Percentiles rank a stretch among this genome's conserved stretches.
Evolutionary conservation across 2,797 vertebrate species (phyloP).

Genomic region (Crypturellus tataupa): DNA sequence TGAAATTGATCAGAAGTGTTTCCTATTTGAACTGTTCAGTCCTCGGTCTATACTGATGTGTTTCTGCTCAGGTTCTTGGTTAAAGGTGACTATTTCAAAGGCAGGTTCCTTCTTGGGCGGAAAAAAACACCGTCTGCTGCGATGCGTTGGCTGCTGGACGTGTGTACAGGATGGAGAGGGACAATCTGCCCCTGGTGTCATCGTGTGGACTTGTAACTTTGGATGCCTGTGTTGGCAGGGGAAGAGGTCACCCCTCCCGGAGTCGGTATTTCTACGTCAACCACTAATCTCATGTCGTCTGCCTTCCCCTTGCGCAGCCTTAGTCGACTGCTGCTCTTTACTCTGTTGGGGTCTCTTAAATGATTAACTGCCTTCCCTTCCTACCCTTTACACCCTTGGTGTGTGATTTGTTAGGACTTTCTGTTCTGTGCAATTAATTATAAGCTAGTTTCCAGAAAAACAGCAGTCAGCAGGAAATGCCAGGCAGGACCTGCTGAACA

Average conservation of each 20-base stretch:
- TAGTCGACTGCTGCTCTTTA: background rate
- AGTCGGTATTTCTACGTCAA: background rate
- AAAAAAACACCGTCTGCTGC: background rate
- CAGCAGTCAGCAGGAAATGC: background rate
- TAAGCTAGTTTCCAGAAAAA: constrained; percentile 44
- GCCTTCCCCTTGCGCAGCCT: background rate
- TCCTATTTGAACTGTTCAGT: background rate
- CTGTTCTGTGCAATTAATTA: constrained; percentile 62
- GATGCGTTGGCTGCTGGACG: background rate
- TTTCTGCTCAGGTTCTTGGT: background rate
- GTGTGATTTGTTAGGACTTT: constrained; percentile 32
- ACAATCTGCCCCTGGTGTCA: background rate
- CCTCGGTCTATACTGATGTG: fast-evolving
- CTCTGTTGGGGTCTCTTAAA: constrained; percentile 50
- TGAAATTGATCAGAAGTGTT: background rate
- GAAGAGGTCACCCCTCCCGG: constrained; percentile 5
- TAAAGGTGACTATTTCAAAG: background rate
- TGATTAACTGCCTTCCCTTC: constrained; percentile 61
- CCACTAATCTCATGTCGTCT: background rate
- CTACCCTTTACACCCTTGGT: background rate
- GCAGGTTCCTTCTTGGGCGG: background rate
- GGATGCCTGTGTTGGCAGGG: constrained; percentile 19
- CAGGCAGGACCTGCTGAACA: background rate
- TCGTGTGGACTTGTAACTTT: constrained; percentile 67
- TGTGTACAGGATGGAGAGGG: background rate